A percentile compares a stretch with the other conserved stretches of the same genome.
phyloP scores from a whole-genome alignment of 2,113 vertebrate genomes.

The Larimichthys crocea region DNA sequence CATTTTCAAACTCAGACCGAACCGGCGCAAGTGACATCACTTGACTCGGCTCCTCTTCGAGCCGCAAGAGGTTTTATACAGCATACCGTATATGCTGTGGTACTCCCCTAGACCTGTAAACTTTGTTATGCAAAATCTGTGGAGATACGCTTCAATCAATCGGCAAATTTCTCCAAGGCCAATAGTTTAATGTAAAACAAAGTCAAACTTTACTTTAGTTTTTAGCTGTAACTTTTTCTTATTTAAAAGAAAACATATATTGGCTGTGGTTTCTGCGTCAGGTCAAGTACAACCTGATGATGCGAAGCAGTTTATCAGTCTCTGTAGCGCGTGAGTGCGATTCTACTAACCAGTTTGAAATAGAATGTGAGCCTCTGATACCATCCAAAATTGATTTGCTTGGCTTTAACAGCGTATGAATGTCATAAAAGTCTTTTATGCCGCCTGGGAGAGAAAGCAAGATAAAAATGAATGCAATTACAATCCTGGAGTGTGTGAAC shows the following conservation, averaged over 20 bases:
- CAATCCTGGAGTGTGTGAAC: constrained; percentile 26
- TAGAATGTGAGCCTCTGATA: constrained; percentile 35
- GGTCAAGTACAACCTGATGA: neutral
- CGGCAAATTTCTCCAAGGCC: no score
- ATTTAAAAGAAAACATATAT: neutral
- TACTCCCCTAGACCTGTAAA: no score
- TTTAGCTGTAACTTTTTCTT: neutral
- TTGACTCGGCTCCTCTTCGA: neutral
- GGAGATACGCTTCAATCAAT: no score
- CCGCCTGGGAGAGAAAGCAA: constrained; percentile 53
- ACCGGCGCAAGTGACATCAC: neutral
- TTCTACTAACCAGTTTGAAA: constrained; percentile 55
- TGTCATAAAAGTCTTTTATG: constrained; percentile 54
- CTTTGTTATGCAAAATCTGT: no score
- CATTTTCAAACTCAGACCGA: neutral
- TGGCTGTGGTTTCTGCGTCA: neutral
- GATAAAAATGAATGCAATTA: constrained; percentile 65
- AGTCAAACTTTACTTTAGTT: neutral
- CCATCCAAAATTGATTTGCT: constrained; percentile 61
- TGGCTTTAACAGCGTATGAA: constrained; percentile 51
- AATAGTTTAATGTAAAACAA: neutral
- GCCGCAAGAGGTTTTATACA: neutral
- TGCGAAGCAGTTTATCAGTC: neutral
- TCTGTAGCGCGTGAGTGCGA: neutral
- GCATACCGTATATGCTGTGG: no score